Base-by-base conservation (phyloP, 2,888 invertebrate genomes). In the Xylocampa areola region DNA sequence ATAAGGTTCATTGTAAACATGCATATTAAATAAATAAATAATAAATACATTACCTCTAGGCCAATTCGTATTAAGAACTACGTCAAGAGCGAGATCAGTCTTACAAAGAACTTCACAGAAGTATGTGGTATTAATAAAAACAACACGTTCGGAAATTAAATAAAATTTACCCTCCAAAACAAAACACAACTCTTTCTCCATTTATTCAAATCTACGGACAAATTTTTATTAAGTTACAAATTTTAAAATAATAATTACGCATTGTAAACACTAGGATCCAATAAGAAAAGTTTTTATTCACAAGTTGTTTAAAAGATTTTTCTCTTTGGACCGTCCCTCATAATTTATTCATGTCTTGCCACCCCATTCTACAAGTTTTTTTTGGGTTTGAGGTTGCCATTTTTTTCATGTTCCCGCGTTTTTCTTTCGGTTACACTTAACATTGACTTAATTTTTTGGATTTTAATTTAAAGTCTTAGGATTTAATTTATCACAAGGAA, bases 281-380 rank as follows among this genome's bases (percentile, higher is more conserved):
- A 68, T 70, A 66, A 75, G n/a, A 73, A 74, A 69, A 76, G 60
- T 68, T 77, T 67, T 60, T 54, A 53, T 66, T 63, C 61, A 6
- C 43, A 63, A 69, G 59, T 77, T 77, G 65, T 68, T 73, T 68
- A 55, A 73, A 68, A 69, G 65, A 67, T 65, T 73, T 81, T 76
- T 80, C 52, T 77, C 72, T 76, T 73, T 53, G 57, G 60, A 63
- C 58, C 50, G 69, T 81, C 71, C 58, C 74, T 78, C 61, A 74
- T 83, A 84, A 84, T 84, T 84, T 82, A 84, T 84, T 84, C 84
- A 84, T 84, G 68, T 68, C 70, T 73, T 65, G 69, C 57, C 55
- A 59, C 67, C 62, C 69, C 62, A 61, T 67, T 75, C 60, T 60
- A 58, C 64, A 75, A 76, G 69, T 76, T 76, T 76, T 76, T 76